These are phyloP conservation scores for Asbolus verrucosus DNA, from an alignment of 1,140 invertebrate species.

Conservation along the genomic window DNA sequence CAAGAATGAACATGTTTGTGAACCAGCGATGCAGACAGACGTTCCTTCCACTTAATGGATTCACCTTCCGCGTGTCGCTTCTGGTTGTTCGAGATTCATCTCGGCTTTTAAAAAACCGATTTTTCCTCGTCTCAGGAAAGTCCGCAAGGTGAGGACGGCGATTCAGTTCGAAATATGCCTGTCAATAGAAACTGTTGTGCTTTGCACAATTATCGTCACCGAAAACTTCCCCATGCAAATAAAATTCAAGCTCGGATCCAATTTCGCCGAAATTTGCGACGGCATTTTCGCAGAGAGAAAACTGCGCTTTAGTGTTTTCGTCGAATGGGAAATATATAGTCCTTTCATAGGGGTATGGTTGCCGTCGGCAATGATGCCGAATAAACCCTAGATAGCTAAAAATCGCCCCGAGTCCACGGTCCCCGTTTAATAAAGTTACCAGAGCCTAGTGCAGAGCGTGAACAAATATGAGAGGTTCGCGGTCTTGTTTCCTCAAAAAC, in stretches of 20 bases:
- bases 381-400: background rate
- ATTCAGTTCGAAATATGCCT: conserved; percentile 7
- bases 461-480: background rate
- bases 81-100: conserved; percentile 5
- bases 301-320: background rate
- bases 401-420: conserved; percentile 1
- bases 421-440: conserved; percentile 7
- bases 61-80: background rate
- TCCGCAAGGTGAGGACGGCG: background rate
- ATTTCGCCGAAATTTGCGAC: conserved; percentile 1
- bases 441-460: background rate
- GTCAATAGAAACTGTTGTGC: background rate
- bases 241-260: conserved; percentile 3
- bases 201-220: conserved; percentile 16
- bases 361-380: background rate
- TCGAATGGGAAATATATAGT: background rate
- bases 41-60: background rate
- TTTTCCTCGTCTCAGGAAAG: conserved; percentile 5
- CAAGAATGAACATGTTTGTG: too few species aligned
- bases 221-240: conserved; percentile 17
- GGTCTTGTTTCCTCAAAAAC: background rate
- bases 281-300: background rate
- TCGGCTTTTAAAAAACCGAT: conserved; percentile 18
- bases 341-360: background rate
- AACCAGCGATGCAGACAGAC: background rate